Evolutionary conservation across 2,113 vertebrate species (phyloP).

Genomic region (Thymallus thymallus): DNA sequence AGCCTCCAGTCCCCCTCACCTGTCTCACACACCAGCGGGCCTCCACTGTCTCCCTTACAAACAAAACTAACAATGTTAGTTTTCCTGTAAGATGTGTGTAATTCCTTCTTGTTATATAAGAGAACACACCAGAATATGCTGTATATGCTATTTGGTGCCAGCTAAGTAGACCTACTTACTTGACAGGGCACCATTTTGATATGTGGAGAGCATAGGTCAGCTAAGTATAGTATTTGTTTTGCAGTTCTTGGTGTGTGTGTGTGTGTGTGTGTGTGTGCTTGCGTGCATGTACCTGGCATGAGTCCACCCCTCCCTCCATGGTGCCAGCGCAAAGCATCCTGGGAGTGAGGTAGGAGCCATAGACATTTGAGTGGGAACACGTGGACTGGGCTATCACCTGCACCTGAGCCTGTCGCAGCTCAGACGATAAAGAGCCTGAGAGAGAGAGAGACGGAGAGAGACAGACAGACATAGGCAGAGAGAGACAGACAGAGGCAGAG

Average conservation of each 20-base stretch:
- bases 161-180: too few species aligned
- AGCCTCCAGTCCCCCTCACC: conserved; percentile 73
- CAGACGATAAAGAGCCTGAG: conserved; percentile 55
- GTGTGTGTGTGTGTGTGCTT: too few species aligned
- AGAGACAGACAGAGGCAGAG: too few species aligned
- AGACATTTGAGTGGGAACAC: conserved; percentile 61
- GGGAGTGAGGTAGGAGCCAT: conserved; percentile 62
- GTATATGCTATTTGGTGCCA: too few species aligned
- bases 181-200: too few species aligned
- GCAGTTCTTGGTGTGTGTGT: too few species aligned
- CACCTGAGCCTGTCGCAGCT: conserved; percentile 70
- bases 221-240: too few species aligned
- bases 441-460: neutral
- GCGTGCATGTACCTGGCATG: conserved; percentile 72
- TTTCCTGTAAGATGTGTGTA: neutral
- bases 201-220: too few species aligned
- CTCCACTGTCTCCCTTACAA: conserved; percentile 83
- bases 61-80: conserved; percentile 14
- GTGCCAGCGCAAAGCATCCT: conserved; percentile 78
- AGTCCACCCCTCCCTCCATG: conserved; percentile 72
- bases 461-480: too few species aligned
- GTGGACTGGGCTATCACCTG: conserved; percentile 62
- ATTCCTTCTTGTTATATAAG: neutral
- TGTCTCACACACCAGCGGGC: conserved; percentile 79
- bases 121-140: too few species aligned